Evolutionary conservation across 2,797 vertebrate genomes (phyloP), one percentile per base, ranked within the genome.

Genomic region (Echiichthys vipera): DNA sequence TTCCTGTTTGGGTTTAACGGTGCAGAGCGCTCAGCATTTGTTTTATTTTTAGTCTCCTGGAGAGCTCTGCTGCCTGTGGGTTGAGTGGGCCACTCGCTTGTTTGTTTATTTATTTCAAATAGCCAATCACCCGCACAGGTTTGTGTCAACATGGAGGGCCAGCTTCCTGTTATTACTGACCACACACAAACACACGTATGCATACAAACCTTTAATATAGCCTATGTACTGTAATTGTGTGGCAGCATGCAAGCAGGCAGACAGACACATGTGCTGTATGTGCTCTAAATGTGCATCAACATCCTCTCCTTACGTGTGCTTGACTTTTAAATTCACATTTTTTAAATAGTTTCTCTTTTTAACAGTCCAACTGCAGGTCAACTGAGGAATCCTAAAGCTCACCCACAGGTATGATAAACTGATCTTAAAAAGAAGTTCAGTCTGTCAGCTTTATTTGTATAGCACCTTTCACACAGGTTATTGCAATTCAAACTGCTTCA

Each of bases 161-260:
- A 53, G 84, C 86, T 93, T 95, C 94, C 94, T 94, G 94, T 94
- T 94, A 93, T 93, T 92, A 86, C 90, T 70, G 78, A 84, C 86
- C 85, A 80, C 86, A 85, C 81, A 85, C 72, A 54, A 57, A 66
- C 51, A 77, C 42, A 64, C 27, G 4, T 46, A 65, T 66, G 39
- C 68, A 71, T 81, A 87, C 84, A 85, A 74, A 77, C 78, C 77
- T 84, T 27, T 69, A 82, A 84, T 81, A 74, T 77, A n/a, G n/a
- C n/a, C n/a, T n/a, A 74, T 54, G 72, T 69, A 34, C 69, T 73
- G 59, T 75, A 85, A 71, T 50, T 77, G 74, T 66, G 51, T 59
- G 39, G 18, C 57, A 49, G 47, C 37, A 58, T 65, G 36, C n/a
- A 59, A 72, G 51, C 45, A 62, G 7, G 5, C 29, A 76, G 46